Base-by-base conservation (phyloP, 2,797 vertebrate species). In the Anguilla megastoma region DNA sequence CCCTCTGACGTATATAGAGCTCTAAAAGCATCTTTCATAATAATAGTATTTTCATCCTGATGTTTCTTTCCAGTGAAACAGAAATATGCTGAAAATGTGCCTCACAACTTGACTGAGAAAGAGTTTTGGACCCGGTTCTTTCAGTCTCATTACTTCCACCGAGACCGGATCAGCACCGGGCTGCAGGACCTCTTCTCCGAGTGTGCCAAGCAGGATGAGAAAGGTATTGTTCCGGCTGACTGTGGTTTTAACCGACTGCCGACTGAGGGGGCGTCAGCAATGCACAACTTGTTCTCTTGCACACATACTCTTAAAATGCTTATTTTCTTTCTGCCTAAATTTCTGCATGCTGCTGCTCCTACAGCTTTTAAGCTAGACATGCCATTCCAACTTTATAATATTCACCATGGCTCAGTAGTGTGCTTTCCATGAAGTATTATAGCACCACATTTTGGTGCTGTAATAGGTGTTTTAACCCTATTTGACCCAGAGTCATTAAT, bases 111-210 rank as follows among this genome's bases (percentile, higher is more conserved):
- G 96, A 98, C 98, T 0, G 98, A 99, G 95, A 99, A 96, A 92
- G 98, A 99, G 92, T 99, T 99, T 95, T 99, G 99, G 98, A 99
- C 98, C 0, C 96, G 97, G 63, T 99, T 99, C 94, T 99, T 99
- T 93, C 98, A 99, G 95, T 99, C 98, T 88, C 99, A 99, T 94
- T 99, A 99, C 94, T 99, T 99, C 94, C 99, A 99, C 94, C 96
- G 98, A 94, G 99, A 99, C 92, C 97, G 98, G 83, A 96, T 99
- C 90, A 99, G 97, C 93, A 98, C 98, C 86, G 98, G 98, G 86
- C 96, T 97, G 60, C 98, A 99, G 94, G 99, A 99, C 91, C 97
- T 99, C 88, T 99, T 99, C 95, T 97, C 98, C 0, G 99, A 99
- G 93, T 99, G 99, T 96, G 99, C 98, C 95, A 99, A 98, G 94